Percentiles rank a stretch among this genome's conserved stretches.
Evolutionary conservation across 1,140 invertebrate species (phyloP).

Genomic region (Globodera rostochiensis): DNA sequence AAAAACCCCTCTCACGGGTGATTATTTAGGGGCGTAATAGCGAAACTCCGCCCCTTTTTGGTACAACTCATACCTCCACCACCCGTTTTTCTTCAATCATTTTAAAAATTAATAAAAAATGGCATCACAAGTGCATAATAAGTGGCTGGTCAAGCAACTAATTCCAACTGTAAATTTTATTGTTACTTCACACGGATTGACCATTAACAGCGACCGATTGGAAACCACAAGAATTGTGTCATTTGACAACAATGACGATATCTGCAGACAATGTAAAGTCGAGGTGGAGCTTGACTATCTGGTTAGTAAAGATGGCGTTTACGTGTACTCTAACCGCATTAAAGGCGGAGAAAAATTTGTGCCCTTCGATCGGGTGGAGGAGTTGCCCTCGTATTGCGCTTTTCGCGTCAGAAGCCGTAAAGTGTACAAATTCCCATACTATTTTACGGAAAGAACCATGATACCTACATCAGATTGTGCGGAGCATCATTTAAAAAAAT

Average conservation of each 20-base stretch:
- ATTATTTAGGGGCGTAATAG: no score
- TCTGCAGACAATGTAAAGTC: background rate
- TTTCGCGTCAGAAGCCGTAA: background rate
- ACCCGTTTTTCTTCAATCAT: no score
- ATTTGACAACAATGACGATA: background rate
- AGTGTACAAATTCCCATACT: background rate
- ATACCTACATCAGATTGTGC: background rate
- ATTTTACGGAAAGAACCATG: background rate
- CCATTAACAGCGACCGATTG: background rate
- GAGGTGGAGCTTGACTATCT: constrained; percentile 5
- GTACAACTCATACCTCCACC: no score
- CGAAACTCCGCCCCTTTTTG: no score
- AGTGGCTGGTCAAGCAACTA: background rate
- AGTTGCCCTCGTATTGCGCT: background rate
- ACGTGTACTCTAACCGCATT: background rate
- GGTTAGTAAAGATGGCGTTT: constrained; percentile 10
- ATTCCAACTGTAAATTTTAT: constrained; percentile 13
- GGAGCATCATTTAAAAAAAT: no score
- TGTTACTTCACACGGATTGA: background rate
- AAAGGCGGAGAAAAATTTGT: background rate
- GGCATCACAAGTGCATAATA: background rate
- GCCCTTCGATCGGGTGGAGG: background rate
- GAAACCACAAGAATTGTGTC: background rate
- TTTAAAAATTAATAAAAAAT: no score
- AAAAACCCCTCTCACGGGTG: no score